phyloP scores from a whole-genome alignment of 2,797 vertebrate species.

The Bryconaethiops microstoma region DNA sequence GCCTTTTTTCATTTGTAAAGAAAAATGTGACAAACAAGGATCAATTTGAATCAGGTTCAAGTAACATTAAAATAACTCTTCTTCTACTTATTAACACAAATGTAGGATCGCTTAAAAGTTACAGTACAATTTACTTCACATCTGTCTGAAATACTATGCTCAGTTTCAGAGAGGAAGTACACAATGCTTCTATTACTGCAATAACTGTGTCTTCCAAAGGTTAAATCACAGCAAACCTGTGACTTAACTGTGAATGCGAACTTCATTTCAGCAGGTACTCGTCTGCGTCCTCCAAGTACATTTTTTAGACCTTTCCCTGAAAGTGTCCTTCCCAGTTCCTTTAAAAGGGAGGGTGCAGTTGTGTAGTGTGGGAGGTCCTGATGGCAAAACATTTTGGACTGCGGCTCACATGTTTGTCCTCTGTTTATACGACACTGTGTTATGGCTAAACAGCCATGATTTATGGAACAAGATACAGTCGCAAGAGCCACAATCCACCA shows the following conservation, averaged over 20 bases:
- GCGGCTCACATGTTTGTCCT: constrained; percentile 13
- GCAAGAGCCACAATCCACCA: not conserved
- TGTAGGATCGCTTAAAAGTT: too few relatives aligned
- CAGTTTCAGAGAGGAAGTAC: too few relatives aligned
- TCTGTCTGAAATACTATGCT: too few relatives aligned
- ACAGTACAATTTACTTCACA: too few relatives aligned
- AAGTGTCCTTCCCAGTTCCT: not conserved
- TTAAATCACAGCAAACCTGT: too few relatives aligned
- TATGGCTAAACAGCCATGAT: constrained; percentile 37
- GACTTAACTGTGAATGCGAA: not conserved
- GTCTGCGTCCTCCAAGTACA: not conserved
- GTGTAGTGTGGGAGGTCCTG: not conserved
- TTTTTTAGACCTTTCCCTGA: not conserved
- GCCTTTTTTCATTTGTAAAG: too few relatives aligned
- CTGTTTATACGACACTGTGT: constrained; percentile 34
- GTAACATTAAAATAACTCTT: too few relatives aligned
- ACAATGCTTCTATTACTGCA: too few relatives aligned
- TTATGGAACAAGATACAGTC: constrained; percentile 26
- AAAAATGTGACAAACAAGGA: too few relatives aligned
- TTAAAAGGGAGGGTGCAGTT: not conserved
- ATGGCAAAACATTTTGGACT: constrained; percentile 36
- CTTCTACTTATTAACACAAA: too few relatives aligned
- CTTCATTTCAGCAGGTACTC: not conserved
- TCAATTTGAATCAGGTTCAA: too few relatives aligned
- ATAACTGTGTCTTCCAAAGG: too few relatives aligned